Base-by-base conservation (phyloP, 2,888 invertebrate species). In the Plebejus argus region DNA sequence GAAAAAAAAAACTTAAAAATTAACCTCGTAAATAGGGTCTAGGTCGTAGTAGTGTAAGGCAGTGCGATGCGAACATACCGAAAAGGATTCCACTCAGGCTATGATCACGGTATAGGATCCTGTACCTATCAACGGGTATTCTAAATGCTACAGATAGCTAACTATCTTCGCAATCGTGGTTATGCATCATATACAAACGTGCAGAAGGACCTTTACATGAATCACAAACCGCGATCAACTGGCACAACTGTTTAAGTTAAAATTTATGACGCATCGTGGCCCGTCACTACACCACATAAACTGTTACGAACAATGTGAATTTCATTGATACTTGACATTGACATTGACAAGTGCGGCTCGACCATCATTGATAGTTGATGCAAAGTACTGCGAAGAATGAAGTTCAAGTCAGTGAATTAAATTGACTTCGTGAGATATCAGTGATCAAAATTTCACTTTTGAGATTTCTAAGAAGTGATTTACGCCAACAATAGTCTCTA, bases 311-410 rank as follows among this genome's bases (percentile, higher is more conserved):
- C 12, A 72, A 72, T 45, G 23, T 12, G 72, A 72, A 45, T 72
- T 39, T 45, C 72, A 72, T 72, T 72, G 45, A 45, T 72, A 72
- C 45, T 72, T 20, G 45, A 72, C 72, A 72, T 39, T 72, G 72
- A 72, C 72, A 72, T n/a, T 72, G 72, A 12, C 72, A 49, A 45
- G 39, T 45, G 39, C 72, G 72, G 45, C 45, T 72, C 23, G 72
- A 39, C 45, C 45, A 49, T 45, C 20, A 15, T 72, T 72, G 45
- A 45, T 45, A 45, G 15, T 72, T 72, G 20, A 66, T 66, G 66
- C 66, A 33, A 66, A 18, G 28, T 66, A 66, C 12, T 66, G 28
- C 15, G 0, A 66, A 66, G 66, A 18, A 28, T 61, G 58, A 58
- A 58, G 0, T 1, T 18, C 18, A 28, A 66, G 66, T 28, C 28